phyloP scores from a whole-genome alignment of 2,888 invertebrate species.

The Drosophila austrosaltans region DNA sequence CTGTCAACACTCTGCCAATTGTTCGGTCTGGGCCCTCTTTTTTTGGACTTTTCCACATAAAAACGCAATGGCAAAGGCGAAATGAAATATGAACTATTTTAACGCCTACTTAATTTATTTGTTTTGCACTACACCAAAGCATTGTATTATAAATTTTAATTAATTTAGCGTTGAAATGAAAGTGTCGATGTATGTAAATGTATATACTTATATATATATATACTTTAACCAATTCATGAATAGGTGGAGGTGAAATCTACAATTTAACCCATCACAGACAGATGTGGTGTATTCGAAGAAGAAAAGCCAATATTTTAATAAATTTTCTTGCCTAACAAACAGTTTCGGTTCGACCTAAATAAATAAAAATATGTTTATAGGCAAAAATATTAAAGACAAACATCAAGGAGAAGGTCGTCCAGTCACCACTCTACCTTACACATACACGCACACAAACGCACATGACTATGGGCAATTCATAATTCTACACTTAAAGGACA shows the following conservation, averaged over 20 bases:
- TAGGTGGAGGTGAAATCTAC: conserved; percentile 6
- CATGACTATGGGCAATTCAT: conserved; percentile 77
- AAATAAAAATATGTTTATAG: conserved; percentile 83
- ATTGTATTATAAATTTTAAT: conserved; percentile 74
- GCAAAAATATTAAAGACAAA: conserved; percentile 81
- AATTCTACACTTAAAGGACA: conserved; percentile 75
- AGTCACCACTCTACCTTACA: conserved; percentile 31
- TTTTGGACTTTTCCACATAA: conserved; percentile 68
- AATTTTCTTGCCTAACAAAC: conserved; percentile 61
- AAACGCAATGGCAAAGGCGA: conserved; percentile 42
- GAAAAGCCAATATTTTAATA: conserved; percentile 61
- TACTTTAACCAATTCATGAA: conserved; percentile 5
- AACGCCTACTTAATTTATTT: conserved; percentile 83
- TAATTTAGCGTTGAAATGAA: conserved; percentile 78
- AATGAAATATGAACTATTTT: conserved; percentile 83
- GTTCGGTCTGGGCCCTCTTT: conserved; percentile 64
- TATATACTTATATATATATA: conserved; percentile 18
- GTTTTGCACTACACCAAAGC: conserved; percentile 58
- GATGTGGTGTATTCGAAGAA: conserved; percentile 62
- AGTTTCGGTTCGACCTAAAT: conserved; percentile 75
- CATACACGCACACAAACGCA: conserved; percentile 14
- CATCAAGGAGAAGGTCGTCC: conserved; percentile 33
- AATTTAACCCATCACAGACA: conserved; percentile 71
- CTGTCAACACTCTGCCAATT: conserved; percentile 78
- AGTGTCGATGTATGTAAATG: conserved; percentile 46